Conservation (phyloP, 2,113 vertebrate genomes). For the Sinocyclocheilus maitianheensis region DNA sequence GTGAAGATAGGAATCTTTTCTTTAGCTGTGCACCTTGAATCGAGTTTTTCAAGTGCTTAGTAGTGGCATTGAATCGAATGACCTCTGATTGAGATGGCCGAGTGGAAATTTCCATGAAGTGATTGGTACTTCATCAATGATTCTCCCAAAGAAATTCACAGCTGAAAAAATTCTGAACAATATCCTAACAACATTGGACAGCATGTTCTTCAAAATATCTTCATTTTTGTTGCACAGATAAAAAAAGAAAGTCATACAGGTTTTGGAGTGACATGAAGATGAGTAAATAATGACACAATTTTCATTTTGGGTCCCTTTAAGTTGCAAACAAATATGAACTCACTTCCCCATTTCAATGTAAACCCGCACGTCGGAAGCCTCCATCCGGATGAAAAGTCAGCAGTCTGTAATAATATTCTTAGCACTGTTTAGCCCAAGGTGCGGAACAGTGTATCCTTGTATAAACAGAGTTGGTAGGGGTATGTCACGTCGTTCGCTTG, state of each 20-base stretch:
- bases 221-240: too few relatives aligned
- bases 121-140: not conserved
- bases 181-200: not conserved
- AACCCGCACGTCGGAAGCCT: not conserved
- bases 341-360: not conserved
- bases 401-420: constrained; percentile 6
- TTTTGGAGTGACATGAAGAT: not conserved
- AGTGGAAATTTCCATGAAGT: not conserved
- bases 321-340: not conserved
- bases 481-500: not conserved
- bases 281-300: not conserved
- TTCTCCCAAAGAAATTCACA: not conserved
- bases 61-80: not conserved
- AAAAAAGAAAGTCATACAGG: too few relatives aligned
- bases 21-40: not conserved
- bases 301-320: not conserved
- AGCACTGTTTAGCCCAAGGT: not conserved
- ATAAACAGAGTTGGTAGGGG: constrained; percentile 48
- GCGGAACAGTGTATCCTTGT: constrained; percentile 52
- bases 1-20: not conserved
- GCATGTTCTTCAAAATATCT: not conserved
- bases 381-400: not conserved
- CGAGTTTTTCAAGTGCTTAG: constrained; percentile 16
- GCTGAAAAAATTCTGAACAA: not conserved
- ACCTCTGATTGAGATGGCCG: not conserved